Evolutionary conservation across 2,113 vertebrate genomes (phyloP).

Genomic region (Loxodonta africana): DNA sequence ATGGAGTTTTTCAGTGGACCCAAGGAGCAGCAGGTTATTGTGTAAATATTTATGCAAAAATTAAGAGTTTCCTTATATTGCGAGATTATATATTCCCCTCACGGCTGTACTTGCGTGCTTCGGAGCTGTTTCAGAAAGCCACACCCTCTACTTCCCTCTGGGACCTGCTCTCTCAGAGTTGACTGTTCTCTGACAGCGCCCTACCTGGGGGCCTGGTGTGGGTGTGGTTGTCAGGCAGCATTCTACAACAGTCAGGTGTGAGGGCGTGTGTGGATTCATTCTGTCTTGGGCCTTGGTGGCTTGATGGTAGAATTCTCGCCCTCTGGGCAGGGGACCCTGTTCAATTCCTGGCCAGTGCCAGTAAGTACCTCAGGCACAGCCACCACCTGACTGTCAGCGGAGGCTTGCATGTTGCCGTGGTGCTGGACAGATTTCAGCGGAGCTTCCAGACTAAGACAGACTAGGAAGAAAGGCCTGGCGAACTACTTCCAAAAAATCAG

Average conservation of each 20-base stretch:
- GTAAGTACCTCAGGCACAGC: too few relatives aligned
- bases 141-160: not conserved
- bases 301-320: too few relatives aligned
- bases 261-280: not conserved
- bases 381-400: not conserved
- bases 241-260: not conserved
- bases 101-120: accelerated
- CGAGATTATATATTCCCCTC: accelerated
- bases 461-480: too few relatives aligned
- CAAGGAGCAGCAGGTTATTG: not conserved
- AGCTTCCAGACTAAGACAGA: not conserved
- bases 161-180: not conserved
- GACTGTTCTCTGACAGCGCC: not conserved
- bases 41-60: not conserved
- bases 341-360: too few relatives aligned
- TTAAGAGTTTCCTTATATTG: not conserved
- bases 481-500: too few relatives aligned
- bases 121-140: not conserved
- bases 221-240: not conserved
- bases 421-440: not conserved
- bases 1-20: not conserved
- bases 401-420: not conserved
- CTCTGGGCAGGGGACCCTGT: too few relatives aligned
- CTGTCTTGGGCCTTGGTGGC: too few relatives aligned
- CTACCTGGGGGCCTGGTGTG: not conserved